A percentile compares a stretch with the other conserved stretches of the same genome.
phyloP scores from a whole-genome alignment of 2,888 invertebrate species.

The Rhagonycha fulva region DNA sequence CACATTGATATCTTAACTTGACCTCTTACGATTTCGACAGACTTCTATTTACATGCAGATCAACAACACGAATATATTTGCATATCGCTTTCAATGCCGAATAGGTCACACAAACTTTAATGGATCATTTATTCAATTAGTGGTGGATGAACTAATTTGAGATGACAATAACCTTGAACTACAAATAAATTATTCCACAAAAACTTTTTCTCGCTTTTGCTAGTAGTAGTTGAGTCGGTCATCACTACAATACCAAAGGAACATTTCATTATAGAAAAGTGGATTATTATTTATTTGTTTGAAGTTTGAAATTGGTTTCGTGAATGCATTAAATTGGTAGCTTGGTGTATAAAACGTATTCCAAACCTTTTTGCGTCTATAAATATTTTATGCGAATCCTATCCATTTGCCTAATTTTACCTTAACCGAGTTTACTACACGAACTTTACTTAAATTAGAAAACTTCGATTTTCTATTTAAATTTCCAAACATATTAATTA shows the following conservation, averaged over 20 bases:
- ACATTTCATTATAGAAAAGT: conserved; percentile 1
- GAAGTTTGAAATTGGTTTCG: conserved; percentile 21
- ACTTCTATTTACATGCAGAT: conserved; percentile 42
- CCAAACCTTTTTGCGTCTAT: conserved; percentile 19
- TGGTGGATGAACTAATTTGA: background rate
- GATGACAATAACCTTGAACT: conserved; percentile 2
- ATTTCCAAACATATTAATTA: conserved; percentile 3
- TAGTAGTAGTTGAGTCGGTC: background rate
- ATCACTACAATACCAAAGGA: background rate
- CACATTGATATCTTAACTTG: conserved; percentile 40
- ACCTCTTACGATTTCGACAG: conserved; percentile 41
- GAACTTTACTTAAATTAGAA: conserved; percentile 15
- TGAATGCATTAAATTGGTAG: conserved; percentile 20
- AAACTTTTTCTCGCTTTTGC: background rate
- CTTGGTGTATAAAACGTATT: conserved; percentile 16
- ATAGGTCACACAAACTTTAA: conserved; percentile 26
- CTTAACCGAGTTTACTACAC: conserved; percentile 18
- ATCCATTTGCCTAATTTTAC: conserved; percentile 24
- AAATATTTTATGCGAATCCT: conserved; percentile 23
- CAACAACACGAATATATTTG: conserved; percentile 43
- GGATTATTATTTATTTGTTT: conserved; percentile 23
- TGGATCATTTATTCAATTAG: conserved; percentile 25
- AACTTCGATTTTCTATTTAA: conserved; percentile 13
- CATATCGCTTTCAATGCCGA: conserved; percentile 36
- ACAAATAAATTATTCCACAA: background rate